phyloP scores from a whole-genome alignment of 2,888 invertebrate species.

The Drosophila lacicola region DNA sequence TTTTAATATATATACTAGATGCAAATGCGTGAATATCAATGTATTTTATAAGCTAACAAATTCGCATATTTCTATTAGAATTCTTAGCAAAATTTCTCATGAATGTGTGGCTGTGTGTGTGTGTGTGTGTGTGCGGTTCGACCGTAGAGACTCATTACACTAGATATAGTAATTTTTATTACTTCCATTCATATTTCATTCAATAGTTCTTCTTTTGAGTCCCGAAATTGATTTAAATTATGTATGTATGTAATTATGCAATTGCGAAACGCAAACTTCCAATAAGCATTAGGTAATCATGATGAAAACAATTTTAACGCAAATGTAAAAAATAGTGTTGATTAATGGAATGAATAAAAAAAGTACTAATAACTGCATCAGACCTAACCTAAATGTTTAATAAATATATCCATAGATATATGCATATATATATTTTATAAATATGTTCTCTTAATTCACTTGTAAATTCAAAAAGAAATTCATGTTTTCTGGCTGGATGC shows the following conservation, averaged over 20 bases:
- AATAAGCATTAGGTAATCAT: slow-evolving; percentile 37
- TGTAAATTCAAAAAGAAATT: slow-evolving; percentile 42
- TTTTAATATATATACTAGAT: slow-evolving; percentile 40
- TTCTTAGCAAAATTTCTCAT: slow-evolving; percentile 39
- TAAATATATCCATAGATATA: neutral
- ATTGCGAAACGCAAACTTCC: slow-evolving; percentile 60
- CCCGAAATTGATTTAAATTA: slow-evolving; percentile 77
- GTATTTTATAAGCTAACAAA: slow-evolving; percentile 66
- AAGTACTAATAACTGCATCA: slow-evolving; percentile 16
- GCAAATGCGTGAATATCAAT: slow-evolving; percentile 68
- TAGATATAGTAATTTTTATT: slow-evolving; percentile 29
- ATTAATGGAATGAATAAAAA: slow-evolving; percentile 34
- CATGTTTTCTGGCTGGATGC: slow-evolving; percentile 46
- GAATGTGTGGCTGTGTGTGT: slow-evolving; percentile 27
- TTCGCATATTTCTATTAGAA: slow-evolving; percentile 63
- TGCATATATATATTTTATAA: neutral
- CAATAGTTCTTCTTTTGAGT: slow-evolving; percentile 53
- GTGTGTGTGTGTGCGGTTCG: slow-evolving; percentile 71
- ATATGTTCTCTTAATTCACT: slow-evolving; percentile 22
- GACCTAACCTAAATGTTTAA: slow-evolving; percentile 22
- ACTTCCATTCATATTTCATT: slow-evolving; percentile 26
- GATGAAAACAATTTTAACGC: slow-evolving; percentile 37
- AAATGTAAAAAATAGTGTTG: slow-evolving; percentile 25
- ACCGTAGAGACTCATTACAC: slow-evolving; percentile 73
- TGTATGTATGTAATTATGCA: slow-evolving; percentile 38